Evolutionary conservation across 2,888 invertebrate species (phyloP).

Genomic region (Merodon equestris): DNA sequence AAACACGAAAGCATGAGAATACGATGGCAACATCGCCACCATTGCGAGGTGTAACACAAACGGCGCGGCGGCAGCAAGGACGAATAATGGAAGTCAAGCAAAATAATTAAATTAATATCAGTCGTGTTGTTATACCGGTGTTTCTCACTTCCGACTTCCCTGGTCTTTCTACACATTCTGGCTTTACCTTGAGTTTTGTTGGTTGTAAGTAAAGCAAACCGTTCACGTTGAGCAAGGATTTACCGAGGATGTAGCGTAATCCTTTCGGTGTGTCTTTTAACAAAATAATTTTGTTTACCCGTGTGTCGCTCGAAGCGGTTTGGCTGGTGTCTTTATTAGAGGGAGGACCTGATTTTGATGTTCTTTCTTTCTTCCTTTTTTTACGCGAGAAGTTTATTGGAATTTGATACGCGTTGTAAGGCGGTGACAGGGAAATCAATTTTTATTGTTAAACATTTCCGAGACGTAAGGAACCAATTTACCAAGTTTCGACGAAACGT

Average conservation of each 20-base stretch:
- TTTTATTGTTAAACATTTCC: constrained; percentile 1
- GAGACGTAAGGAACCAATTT: constrained; percentile 9
- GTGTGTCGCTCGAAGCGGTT: not conserved
- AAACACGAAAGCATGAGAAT: constrained; percentile 41
- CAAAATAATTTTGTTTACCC: constrained; percentile 50
- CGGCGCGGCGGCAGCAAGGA: constrained; percentile 25
- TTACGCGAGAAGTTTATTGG: constrained; percentile 26
- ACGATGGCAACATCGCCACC: constrained; percentile 11
- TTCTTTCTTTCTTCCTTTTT: too few species aligned
- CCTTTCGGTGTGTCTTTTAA: constrained; percentile 60
- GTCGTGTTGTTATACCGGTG: constrained; percentile 44
- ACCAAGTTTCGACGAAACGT: not conserved
- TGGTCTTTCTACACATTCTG: not conserved
- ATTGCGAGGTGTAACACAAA: not conserved
- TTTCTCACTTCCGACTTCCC: constrained; percentile 7
- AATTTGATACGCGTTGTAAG: constrained; percentile 18
- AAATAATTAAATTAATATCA: constrained; percentile 69
- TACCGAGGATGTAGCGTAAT: constrained; percentile 61
- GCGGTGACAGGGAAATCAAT: not conserved
- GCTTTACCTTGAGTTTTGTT: constrained; percentile 44
- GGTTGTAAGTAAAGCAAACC: constrained; percentile 55
- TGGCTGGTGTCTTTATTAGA: constrained; percentile 51
- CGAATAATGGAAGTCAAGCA: constrained; percentile 67
- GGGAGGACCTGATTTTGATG: not conserved
- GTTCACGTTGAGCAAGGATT: constrained; percentile 62